Evolutionary conservation across 2,888 invertebrate species (phyloP), one percentile per base, ranked within the genome.

Genomic region (Scotopteryx bipunctaria): DNA sequence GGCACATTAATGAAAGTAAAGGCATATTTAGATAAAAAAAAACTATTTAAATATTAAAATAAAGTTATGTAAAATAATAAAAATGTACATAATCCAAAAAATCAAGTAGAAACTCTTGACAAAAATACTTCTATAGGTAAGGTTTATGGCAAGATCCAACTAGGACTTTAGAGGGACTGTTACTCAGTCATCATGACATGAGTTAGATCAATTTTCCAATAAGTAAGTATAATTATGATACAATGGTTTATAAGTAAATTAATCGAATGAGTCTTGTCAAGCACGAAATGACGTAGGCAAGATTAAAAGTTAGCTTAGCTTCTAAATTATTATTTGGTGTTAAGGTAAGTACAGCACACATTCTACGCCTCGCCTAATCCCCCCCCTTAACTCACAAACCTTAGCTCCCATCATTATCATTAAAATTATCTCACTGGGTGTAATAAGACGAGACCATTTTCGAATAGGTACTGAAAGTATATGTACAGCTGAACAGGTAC

Each of bases 1-100:
- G 55, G 55, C 55, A 55, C 55, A 50, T 42, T 37, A 37, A 5
- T 49, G 45, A 54, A 55, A 55, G 17, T 29, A 36, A 42, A 42
- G 19, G n/a, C 9, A 41, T 23, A 15, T 11, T 17, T 21, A 21
- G 9, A n/a, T 11, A 35, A 13, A 6, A 25, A 27, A 36, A 35
- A 16, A 29, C 8, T 5, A 11, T 27, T 27, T 23, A 8, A 2
- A n/a, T 23, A 8, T 1, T 6, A 6, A n/a, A 9, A n/a, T 25
- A 11, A 8, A 27, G 2, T 27, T n/a, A n/a, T n/a, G n/a, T n/a
- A n/a, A n/a, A 9, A 9, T 9, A 27, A 27, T 9, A 4, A 1
- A 27, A 11, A 27, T 25, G 25, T 27, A 27, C 27, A n/a, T n/a
- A 27, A 27, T 27, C 27, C 4, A n/a, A n/a, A n/a, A n/a, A n/a